phyloP scores from a whole-genome alignment of 2,797 vertebrate species.

The Myiotriccus ornatus region DNA sequence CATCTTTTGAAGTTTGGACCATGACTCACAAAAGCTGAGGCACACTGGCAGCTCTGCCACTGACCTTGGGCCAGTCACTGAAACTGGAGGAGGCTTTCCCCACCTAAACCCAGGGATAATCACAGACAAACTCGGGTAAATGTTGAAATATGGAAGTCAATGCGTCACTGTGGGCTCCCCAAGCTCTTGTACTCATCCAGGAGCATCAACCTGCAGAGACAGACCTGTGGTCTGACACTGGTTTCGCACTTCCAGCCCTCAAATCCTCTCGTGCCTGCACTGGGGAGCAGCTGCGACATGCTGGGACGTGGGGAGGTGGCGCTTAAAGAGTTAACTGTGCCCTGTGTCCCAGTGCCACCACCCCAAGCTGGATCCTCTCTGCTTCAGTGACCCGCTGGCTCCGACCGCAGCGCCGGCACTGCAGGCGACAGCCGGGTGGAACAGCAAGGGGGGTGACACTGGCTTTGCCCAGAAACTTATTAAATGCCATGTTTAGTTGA shows the following conservation, averaged over 20 bases:
- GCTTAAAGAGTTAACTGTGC: not conserved
- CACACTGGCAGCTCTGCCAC: not conserved
- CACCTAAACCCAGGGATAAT: not conserved
- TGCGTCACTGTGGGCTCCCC: not conserved
- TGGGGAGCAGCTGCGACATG: not conserved
- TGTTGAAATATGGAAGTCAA: not conserved
- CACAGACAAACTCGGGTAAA: fast-evolving
- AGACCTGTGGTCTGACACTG: not conserved
- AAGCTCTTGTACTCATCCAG: fast-evolving
- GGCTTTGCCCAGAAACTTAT: not conserved
- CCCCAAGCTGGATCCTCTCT: not conserved
- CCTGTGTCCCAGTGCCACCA: not conserved
- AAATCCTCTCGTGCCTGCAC: not conserved
- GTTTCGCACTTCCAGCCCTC: not conserved
- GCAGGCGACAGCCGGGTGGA: not conserved
- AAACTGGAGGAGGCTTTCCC: not conserved
- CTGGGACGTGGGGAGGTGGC: not conserved
- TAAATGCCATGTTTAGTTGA: not conserved
- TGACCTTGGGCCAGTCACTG: not conserved
- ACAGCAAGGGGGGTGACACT: not conserved
- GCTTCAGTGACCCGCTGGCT: not conserved
- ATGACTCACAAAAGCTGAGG: not conserved
- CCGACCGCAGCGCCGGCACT: not conserved
- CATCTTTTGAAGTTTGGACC: not conserved
- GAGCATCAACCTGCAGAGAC: not conserved